Evolutionary conservation across 2,888 invertebrate genomes (phyloP), one percentile per base, ranked within the genome.

Genomic region (Trilocha varians): DNA sequence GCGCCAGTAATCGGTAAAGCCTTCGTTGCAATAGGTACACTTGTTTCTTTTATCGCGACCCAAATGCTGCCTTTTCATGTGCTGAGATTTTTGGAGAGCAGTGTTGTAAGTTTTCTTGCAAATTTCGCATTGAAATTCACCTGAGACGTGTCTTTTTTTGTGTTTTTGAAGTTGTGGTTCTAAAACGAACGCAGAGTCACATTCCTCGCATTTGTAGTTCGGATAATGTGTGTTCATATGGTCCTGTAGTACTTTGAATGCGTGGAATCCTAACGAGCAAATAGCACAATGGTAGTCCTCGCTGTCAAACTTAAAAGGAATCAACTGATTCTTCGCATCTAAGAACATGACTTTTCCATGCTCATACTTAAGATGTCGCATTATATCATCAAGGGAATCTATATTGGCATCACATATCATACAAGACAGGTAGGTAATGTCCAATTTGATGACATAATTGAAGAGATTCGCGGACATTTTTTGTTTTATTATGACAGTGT

Each of bases 61-160:
- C 1, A 52, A 57, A 4, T 59, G 59, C 3, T 49, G 52, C 0
- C 62, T 48, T 18, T 65, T 64, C 41, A 73, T 73, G 37, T 86
- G 85, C 1, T 70, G 57, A 36, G 70, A 65, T 34, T 75, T 61
- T n/a, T 76, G 78, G 5, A 68, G 57, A 34, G 60, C 59, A 0
- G 78, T 78, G 1, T 69, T 58, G 32, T 71, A 83, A 0, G 73
- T 54, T 48, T 80, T 79, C 1, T 68, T 59, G 42, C 86, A 86
- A 32, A 53, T 62, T 3, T 66, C 65, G 43, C 85, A 86, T 1
- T 48, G 43, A 15, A 54, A 58, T 1, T 25, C 16, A 0, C 58
- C 65, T n/a, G 17, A 42, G 3, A 34, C 32, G 40, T 60, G 64
- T 2, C 14, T 47, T 0, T 16, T 14, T 3, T 40, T n/a, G 32